Evolutionary conservation across 2,797 vertebrate genomes (phyloP).

Genomic region (Sebastes vulpes): DNA sequence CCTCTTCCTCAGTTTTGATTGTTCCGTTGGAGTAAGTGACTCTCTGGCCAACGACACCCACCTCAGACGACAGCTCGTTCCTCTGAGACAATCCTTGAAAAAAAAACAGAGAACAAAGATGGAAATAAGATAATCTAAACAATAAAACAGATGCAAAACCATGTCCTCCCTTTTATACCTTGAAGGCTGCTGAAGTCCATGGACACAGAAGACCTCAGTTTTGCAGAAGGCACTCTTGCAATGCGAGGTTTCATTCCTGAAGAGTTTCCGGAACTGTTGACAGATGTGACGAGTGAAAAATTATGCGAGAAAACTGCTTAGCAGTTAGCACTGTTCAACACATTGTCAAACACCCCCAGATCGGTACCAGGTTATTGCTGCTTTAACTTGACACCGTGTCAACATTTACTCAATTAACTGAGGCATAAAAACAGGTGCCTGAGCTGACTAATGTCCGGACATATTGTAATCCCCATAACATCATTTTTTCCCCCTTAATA

Average conservation of each 20-base stretch:
- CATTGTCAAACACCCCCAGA: not conserved
- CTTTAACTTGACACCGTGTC: not conserved
- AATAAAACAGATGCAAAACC: not conserved
- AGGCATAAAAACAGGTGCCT: not conserved
- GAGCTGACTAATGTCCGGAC: not conserved
- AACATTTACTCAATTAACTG: not conserved
- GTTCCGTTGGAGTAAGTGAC: constrained; percentile 83
- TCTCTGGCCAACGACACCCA: constrained; percentile 86
- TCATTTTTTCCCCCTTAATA: not conserved
- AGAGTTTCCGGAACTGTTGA: constrained; percentile 73
- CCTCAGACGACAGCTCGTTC: constrained; percentile 75
- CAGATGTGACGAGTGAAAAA: constrained; percentile 43
- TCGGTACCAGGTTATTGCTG: not conserved
- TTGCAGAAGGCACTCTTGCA: constrained; percentile 80
- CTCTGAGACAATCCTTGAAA: constrained; percentile 69
- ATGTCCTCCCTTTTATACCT: constrained; percentile 78
- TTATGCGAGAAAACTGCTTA: not conserved
- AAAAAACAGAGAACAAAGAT: not conserved
- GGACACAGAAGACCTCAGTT: constrained; percentile 71
- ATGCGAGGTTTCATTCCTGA: constrained; percentile 66
- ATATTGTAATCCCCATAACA: not conserved
- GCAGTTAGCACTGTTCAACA: not conserved
- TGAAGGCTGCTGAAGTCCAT: constrained; percentile 78
- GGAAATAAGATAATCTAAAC: not conserved
- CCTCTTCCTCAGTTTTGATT: constrained; percentile 82